Evolutionary conservation across 2,797 vertebrate species (phyloP).

Genomic region (Gadopsis marmoratus): DNA sequence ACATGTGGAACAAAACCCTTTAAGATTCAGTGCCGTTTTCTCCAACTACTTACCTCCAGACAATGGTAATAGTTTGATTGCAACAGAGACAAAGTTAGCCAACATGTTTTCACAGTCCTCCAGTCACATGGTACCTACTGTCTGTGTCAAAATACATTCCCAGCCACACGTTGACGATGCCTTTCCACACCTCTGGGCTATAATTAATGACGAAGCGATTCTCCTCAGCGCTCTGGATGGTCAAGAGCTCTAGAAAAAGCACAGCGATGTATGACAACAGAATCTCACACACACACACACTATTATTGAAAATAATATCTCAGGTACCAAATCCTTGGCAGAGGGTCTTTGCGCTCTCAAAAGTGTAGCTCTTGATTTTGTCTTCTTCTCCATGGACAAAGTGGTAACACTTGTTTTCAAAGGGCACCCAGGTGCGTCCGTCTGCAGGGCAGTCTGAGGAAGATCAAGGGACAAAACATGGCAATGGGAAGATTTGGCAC

Average conservation of each 20-base stretch:
- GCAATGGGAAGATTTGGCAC: background rate
- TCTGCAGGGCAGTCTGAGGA: slow-evolving; percentile 85
- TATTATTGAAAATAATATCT: background rate
- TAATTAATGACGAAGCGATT: slow-evolving; percentile 86
- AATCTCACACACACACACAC: too few relatives aligned
- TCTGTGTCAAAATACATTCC: slow-evolving; percentile 90
- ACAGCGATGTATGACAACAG: background rate
- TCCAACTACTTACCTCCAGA: background rate
- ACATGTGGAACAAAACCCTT: background rate
- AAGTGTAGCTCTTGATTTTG: slow-evolving; percentile 78
- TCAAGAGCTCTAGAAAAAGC: slow-evolving; percentile 83
- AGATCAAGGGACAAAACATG: background rate
- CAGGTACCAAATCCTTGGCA: slow-evolving; percentile 80
- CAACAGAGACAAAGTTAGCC: background rate
- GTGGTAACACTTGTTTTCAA: slow-evolving; percentile 79
- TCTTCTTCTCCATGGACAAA: slow-evolving; percentile 87
- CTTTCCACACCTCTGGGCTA: slow-evolving; percentile 87
- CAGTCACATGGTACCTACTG: slow-evolving; percentile 81
- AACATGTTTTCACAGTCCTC: slow-evolving; percentile 16
- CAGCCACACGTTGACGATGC: slow-evolving; percentile 84
- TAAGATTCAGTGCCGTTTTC: background rate
- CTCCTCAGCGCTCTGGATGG: slow-evolving; percentile 86
- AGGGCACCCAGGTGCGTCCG: slow-evolving; percentile 83
- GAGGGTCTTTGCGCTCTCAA: slow-evolving; percentile 73
- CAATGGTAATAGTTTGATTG: background rate